A percentile compares a stretch with the other conserved stretches of the same genome.
Evolutionary conservation across 2,797 vertebrate species (phyloP).

Genomic region (Taeniopygia guttata): DNA sequence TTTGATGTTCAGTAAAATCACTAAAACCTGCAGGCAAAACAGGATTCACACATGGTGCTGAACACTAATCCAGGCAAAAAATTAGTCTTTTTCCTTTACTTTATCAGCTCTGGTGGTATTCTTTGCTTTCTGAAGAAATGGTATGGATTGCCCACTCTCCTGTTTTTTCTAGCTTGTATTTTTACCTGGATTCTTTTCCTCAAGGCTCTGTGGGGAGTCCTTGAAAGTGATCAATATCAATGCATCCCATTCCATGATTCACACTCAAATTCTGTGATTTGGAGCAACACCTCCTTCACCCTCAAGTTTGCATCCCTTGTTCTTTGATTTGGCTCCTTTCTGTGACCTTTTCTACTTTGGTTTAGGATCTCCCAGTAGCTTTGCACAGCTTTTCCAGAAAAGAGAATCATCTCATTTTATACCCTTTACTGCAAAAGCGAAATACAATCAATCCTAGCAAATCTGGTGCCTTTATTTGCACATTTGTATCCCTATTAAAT

Average conservation of each 20-base stretch:
- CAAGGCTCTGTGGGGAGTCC: neutral
- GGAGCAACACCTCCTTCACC: neutral
- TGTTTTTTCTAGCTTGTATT: neutral
- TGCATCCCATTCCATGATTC: neutral
- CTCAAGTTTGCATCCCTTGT: neutral
- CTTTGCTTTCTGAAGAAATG: neutral
- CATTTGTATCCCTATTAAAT: neutral
- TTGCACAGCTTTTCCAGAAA: neutral
- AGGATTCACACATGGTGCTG: neutral
- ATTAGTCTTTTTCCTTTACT: neutral
- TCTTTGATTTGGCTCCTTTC: neutral
- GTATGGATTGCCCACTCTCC: rapidly evolving
- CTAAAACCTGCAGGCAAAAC: neutral
- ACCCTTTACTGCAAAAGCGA: neutral
- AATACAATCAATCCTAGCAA: neutral
- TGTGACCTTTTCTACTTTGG: neutral
- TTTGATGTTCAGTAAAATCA: neutral
- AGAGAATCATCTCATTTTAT: neutral
- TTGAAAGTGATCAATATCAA: neutral
- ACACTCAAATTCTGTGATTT: neutral
- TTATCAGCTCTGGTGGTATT: neutral
- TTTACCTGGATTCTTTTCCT: neutral
- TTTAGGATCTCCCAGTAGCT: neutral
- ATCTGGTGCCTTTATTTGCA: neutral
- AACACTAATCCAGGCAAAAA: neutral